phyloP scores from a whole-genome alignment of 2,113 vertebrate genomes.

The Takifugu flavidus region DNA sequence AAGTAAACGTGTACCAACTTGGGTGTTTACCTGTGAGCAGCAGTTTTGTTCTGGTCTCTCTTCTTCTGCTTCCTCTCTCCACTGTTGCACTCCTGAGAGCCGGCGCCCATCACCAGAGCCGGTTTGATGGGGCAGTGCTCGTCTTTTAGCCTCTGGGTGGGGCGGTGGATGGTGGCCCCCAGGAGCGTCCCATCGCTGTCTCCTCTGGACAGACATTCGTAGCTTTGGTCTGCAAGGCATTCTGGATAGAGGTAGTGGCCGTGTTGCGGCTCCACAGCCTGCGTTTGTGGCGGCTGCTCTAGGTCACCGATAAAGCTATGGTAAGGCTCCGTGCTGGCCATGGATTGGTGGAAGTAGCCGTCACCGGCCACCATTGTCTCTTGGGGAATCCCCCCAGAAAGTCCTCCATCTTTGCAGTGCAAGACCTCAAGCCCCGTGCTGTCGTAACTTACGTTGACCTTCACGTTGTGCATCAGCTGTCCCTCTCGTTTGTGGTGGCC shows the following conservation, averaged over 20 bases:
- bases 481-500: slow-evolving; percentile 74
- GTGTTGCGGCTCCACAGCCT: slow-evolving; percentile 71
- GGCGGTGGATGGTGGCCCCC: slow-evolving; percentile 70
- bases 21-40: slow-evolving; percentile 80
- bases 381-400: slow-evolving; percentile 66
- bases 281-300: slow-evolving; percentile 69
- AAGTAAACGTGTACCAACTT: too few species aligned
- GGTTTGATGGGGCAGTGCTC: slow-evolving; percentile 69
- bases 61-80: slow-evolving; percentile 90
- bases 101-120: slow-evolving; percentile 54
- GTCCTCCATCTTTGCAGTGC: slow-evolving; percentile 74
- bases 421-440: slow-evolving; percentile 65
- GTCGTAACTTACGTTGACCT: slow-evolving; percentile 75
- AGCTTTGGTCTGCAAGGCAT: slow-evolving; percentile 80
- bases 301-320: slow-evolving; percentile 78
- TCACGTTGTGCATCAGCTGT: slow-evolving; percentile 73
- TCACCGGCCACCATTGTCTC: slow-evolving; percentile 70
- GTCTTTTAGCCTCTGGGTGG: slow-evolving; percentile 72
- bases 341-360: slow-evolving; percentile 73
- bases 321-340: slow-evolving; percentile 73
- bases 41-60: slow-evolving; percentile 91
- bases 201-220: slow-evolving; percentile 77
- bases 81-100: slow-evolving; percentile 38
- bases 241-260: slow-evolving; percentile 79
- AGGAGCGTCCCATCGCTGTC: slow-evolving; percentile 70